Base-by-base conservation (phyloP, 2,113 vertebrate genomes). In the Apodemus sylvaticus region DNA sequence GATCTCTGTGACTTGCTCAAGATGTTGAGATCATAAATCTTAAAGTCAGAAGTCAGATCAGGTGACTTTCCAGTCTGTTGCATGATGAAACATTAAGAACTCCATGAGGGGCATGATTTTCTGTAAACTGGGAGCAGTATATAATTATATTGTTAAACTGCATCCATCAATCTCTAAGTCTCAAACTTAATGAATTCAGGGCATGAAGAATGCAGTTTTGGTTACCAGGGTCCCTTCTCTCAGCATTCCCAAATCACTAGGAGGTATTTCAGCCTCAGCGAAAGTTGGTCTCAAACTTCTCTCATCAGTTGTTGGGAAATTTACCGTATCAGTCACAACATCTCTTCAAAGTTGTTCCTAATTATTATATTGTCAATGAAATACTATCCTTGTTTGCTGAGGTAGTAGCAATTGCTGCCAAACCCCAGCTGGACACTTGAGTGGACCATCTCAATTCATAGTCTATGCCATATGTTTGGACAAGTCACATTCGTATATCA, bases 1-100 rank as follows among this genome's bases (percentile, higher is more conserved):
- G 36, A 73, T 22, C n/a, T 73, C 70, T 73, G 36, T 73, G 70
- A 73, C 19, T 73, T 39, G 7, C 19, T 22, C n/a, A 73, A 73
- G 70, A 73, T 39, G 16, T 93, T 64, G 86, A 90, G 16, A 66
- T 94, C 13, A 42, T 39, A 88, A 68, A 86, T 92, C 78, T 96
- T 48, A 77, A 66, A 66, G 24, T 90, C 42, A 19, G 1, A 48
- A n/a, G 70, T 74, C 55, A 77, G 62, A 83, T 45, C 88, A 89
- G n/a, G 68, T 91, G 81, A 71, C 62, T 76, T 86, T 82, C 24
- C 66, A 16, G 16, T 87, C 51, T 89, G 24, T 39, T 96, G 64
- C 64, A 86, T 78, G 60, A 86, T 73, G 62, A 96, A 91, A 79
- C 42, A 53, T 7, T 66, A 62, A 53, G 42, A 16, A 9, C 7